Evolutionary conservation across 2,113 vertebrate species (phyloP), one percentile per base, ranked within the genome.

Genomic region (zebrafish (Danio rerio)): DNA sequence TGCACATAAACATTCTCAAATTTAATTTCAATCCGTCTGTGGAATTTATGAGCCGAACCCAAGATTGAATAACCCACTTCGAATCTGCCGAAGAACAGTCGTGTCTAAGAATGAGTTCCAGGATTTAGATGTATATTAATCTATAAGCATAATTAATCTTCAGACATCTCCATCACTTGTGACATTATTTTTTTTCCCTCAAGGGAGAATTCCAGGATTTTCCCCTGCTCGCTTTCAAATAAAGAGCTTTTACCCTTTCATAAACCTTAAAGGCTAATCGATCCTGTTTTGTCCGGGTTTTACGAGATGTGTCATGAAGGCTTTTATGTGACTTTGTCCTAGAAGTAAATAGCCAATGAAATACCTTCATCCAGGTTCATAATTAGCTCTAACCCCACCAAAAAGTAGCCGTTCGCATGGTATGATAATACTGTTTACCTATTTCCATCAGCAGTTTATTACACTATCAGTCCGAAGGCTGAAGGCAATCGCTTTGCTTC

Each of bases 21-120:
- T 68, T 56, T 76, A 21, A 81, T 91, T 88, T 79, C 87, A 90
- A 63, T 50, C 20, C 12, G 20, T 71, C 20, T 71, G 68, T 21
- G 69, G 20, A 71, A 50, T 77, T 63, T 62, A 84, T 89, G 89
- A 91, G 45, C 20, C 9, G 11, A 59, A 50, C 43, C 10, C 20
- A 77, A 49, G 56, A 76, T 63, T 77, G 75, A 77, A 77, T 63
- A 52, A 63, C 43, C 45, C 8, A 40, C 75, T 77, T 63, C 13
- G 1, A 18, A 31, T 49, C 45, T 63, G 13, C 31, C 16, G 58
- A 77, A 4, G 45, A 63, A 62, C 43, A 62, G 12, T 10, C 45
- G 20, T 77, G 75, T 63, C 45, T 49, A n/a, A 63, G 75, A 61
- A 63, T 40, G 45, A 62, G 18, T 50, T 62, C 20, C 12, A 16